A percentile compares a stretch with the other conserved stretches of the same genome.
These are phyloP conservation scores for Scatophagus argus DNA, from an alignment of 2,113 vertebrate genomes.

Conservation along the genomic window DNA sequence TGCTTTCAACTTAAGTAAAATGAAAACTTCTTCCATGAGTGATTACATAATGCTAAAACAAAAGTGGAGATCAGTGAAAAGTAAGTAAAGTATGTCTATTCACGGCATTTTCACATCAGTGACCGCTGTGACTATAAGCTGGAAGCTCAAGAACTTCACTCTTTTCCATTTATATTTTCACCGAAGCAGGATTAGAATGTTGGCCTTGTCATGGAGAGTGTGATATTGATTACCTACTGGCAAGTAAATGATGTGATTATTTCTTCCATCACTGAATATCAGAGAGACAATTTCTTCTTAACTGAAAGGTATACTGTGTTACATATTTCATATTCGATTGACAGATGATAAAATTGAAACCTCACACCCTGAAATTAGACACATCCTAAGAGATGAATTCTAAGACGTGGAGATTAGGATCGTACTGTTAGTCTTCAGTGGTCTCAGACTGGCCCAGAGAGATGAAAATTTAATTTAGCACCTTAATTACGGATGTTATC, in stretches of 20 bases:
- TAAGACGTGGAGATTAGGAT: slow-evolving; percentile 77
- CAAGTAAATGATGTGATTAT: not conserved
- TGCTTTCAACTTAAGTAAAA: not conserved
- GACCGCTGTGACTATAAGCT: no score
- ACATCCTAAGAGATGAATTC: slow-evolving; percentile 71
- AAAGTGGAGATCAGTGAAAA: no score
- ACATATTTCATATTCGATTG: slow-evolving; percentile 65
- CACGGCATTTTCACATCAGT: no score
- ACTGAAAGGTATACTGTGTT: slow-evolving; percentile 48
- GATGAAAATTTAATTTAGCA: slow-evolving; percentile 84
- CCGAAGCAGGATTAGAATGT: not conserved
- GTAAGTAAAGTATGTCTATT: no score
- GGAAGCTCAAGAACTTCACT: no score
- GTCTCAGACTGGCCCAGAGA: slow-evolving; percentile 79
- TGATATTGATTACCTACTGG: not conserved
- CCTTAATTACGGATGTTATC: slow-evolving; percentile 86
- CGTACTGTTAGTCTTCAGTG: slow-evolving; percentile 78
- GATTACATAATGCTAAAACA: no score
- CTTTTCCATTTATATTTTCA: not conserved
- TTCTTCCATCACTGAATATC: slow-evolving; percentile 14
- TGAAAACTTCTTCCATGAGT: not conserved
- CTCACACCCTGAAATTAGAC: slow-evolving; percentile 82
- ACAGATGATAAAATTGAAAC: slow-evolving; percentile 76
- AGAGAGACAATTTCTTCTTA: slow-evolving; percentile 31
- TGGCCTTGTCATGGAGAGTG: not conserved